Base-by-base conservation (phyloP, 2,888 invertebrate genomes). In the Pheosia gnoma region DNA sequence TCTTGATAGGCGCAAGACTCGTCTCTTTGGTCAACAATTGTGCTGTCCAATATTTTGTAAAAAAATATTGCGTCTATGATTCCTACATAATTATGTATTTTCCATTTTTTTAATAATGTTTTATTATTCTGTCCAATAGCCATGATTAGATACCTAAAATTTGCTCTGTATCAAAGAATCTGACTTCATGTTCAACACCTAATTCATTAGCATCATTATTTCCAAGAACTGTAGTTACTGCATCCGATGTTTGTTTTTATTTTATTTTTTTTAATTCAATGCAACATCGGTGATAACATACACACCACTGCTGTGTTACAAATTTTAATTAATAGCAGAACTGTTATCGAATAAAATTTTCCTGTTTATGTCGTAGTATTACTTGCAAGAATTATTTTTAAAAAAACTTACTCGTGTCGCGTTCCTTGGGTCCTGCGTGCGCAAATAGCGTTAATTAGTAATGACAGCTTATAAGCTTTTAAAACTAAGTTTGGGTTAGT, bases 361-460 rank as follows among this genome's bases (percentile, higher is more conserved):
- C 53, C 53, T 53, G 53, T 38, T 53, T 38, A 10, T 36, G 38
- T 49, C 6, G 49, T 49, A 5, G 7, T 49, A 9, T n/a, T 43
- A 9, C 8, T 8, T 43, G 43, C 43, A 43, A 43, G 41, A 45
- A 45, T 6, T 8, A 58, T 36, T 11, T 36, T 11, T 36, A 11
- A 5, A 25, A 47, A 56, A 85, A 94, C 96, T 96, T 95, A 97
- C 96, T 96, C 90, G 96, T 95, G 79, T 96, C 96, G 78, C 96
- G 94, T 86, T 96, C 96, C 92, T 95, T 95, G 91, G 95, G 96
- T 93, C 96, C 97, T 97, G 93, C 78, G 75, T 83, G 90, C 82
- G 80, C 71, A 79, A 75, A 71, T 74, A 71, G 66, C 61, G 5
- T 52, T 57, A 39, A 25, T 63, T 51, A 60, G 25, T 57, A 57